Evolutionary conservation across 37 sponge, comb jelly and placozoan genomes (phyloP).

Genomic region (Ephydatia muelleri): DNA sequence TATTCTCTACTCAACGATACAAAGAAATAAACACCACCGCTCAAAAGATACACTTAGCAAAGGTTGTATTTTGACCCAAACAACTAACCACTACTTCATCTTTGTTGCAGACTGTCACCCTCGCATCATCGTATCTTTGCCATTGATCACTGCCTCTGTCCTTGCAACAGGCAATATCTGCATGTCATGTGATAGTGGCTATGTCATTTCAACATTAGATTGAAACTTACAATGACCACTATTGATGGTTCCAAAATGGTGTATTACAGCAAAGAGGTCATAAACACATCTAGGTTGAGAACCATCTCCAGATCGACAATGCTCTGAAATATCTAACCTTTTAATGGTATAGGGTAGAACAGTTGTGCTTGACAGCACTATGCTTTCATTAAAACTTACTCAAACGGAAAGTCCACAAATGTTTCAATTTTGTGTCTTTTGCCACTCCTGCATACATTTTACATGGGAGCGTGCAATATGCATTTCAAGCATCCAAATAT

Average conservation of each 20-base stretch:
- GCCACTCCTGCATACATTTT: not conserved
- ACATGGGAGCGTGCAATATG: not conserved
- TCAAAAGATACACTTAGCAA: no score
- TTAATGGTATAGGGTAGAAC: not conserved
- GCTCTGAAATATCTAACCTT: not conserved
- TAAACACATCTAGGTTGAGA: not conserved
- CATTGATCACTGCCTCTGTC: not conserved
- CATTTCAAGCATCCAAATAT: no score
- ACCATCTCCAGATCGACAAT: not conserved
- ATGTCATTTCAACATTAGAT: not conserved
- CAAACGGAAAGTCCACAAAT: not conserved
- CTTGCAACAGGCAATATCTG: not conserved
- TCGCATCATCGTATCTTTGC: not conserved
- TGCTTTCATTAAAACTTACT: not conserved
- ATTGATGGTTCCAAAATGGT: not conserved
- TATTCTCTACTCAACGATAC: no score
- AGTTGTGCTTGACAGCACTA: not conserved
- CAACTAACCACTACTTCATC: not conserved
- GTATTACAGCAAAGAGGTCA: not conserved
- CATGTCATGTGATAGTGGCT: not conserved
- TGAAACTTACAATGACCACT: not conserved
- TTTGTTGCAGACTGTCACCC: not conserved
- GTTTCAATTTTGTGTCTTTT: not conserved
- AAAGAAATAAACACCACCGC: no score
- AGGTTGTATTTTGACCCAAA: no score